phyloP scores from a whole-genome alignment of 2,113 vertebrate genomes.

The Oryzias melastigma region DNA sequence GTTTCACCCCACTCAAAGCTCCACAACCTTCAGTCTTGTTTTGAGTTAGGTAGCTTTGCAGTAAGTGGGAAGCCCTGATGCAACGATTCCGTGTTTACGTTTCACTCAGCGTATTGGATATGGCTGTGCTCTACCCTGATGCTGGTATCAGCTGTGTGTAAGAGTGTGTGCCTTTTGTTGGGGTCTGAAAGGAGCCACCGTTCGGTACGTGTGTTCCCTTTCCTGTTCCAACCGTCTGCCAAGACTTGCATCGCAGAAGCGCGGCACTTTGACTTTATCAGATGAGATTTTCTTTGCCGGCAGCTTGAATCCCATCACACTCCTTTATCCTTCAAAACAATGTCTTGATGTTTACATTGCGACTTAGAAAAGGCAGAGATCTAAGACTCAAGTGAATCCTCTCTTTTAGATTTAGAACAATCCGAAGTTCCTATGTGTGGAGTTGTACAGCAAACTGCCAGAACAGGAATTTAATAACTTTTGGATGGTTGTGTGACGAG shows the following conservation, averaged over 20 bases:
- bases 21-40: constrained; percentile 46
- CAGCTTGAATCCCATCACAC: not conserved
- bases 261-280: constrained; percentile 58
- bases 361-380: constrained; percentile 50
- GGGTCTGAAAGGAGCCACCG: constrained; percentile 4
- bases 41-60: constrained; percentile 48
- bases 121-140: constrained; percentile 64
- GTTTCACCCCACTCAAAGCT: constrained; percentile 35
- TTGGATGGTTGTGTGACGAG: constrained; percentile 13
- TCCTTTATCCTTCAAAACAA: constrained; percentile 5
- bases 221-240: constrained; percentile 22
- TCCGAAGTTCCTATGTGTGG: not conserved
- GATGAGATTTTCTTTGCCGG: constrained; percentile 33
- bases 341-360: constrained; percentile 34
- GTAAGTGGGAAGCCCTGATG: constrained; percentile 64
- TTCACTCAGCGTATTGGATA: constrained; percentile 74
- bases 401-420: no score
- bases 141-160: constrained; percentile 67
- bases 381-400: constrained; percentile 8
- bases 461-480: constrained; percentile 5
- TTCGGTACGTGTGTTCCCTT: constrained; percentile 8
- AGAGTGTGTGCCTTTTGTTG: constrained; percentile 15
- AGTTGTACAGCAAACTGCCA: constrained; percentile 3
- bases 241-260: constrained; percentile 20
- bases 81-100: constrained; percentile 63